Percentiles rank a stretch among this genome's conserved stretches.
phyloP scores from a whole-genome alignment of 2,888 invertebrate species.

The Aricia artaxerxes region DNA sequence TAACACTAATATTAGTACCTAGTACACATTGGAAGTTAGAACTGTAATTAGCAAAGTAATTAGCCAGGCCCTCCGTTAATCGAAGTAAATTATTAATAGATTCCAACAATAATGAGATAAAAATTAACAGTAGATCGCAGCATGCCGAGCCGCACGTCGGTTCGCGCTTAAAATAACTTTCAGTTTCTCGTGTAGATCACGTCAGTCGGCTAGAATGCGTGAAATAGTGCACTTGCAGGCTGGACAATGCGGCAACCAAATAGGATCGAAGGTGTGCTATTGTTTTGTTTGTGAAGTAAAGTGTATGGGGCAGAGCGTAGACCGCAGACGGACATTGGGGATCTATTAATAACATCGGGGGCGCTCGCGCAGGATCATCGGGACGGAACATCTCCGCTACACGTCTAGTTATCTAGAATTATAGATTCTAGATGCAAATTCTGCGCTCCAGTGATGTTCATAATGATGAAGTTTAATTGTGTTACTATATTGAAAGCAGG shows the following conservation, averaged over 20 bases:
- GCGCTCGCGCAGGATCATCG: conserved; percentile 39
- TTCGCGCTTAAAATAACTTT: conserved; percentile 47
- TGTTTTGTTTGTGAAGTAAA: conserved; percentile 39
- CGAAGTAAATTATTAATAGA: conserved; percentile 7
- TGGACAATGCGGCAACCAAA: conserved; percentile 95
- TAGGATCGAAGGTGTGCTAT: conserved; percentile 90
- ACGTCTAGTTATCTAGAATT: background rate
- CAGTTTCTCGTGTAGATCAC: conserved; percentile 47
- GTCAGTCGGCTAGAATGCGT: conserved; percentile 82
- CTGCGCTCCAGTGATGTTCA: background rate
- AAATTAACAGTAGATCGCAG: conserved; percentile 31
- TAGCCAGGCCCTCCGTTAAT: background rate
- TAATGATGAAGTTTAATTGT: background rate
- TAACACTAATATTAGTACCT: background rate
- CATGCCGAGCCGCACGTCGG: conserved; percentile 44
- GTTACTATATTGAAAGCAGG: no score
- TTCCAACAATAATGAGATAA: conserved; percentile 17
- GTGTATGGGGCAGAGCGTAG: conserved; percentile 30
- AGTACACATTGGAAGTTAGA: no score
- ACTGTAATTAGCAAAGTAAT: background rate
- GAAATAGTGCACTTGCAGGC: conserved; percentile 96
- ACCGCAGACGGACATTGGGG: conserved; percentile 36
- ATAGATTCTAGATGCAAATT: conserved; percentile 17
- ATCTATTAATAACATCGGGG: conserved; percentile 45
- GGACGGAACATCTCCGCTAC: conserved; percentile 13